Evolutionary conservation across 1,140 invertebrate genomes (phyloP), one percentile per base, ranked within the genome.

Genomic region (Drosophila funebris): DNA sequence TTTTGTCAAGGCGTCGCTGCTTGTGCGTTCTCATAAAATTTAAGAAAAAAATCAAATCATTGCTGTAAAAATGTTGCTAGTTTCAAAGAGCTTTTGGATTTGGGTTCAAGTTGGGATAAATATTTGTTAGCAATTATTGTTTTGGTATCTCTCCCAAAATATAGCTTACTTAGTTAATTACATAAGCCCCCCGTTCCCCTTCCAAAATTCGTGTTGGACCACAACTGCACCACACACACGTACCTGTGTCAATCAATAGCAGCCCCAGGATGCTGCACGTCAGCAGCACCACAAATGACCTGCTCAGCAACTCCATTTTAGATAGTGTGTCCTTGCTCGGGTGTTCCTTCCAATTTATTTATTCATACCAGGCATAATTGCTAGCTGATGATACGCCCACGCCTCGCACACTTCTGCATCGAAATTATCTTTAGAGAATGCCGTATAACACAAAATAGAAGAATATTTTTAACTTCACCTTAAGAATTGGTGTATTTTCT

Each of bases 1-100:
- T 76, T 48, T 89, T 90, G 89, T 89, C 79, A 90, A 90, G 79
- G 81, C 74, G 82, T 77, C 84, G 83, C 83, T 88, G 83, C 83
- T 80, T 69, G 83, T 76, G 78, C 83, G 48, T 82, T 61, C 74
- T 70, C 29, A 56, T 79, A 56, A 75, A 80, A 89, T 77, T 88
- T 90, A 85, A 90, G 89, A 90, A 90, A 90, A 90, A 90, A 90
- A 90, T 90, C 89, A 90, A 90, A 90, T 90, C 89, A 90, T 90
- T 90, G 71, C 83, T 88, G 83, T 82, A 83, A 88, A 85, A 69
- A 53, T 44, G 33, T 84, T 71, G 67, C 76, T 84, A 72, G 67
- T 76, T 54, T 16, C 58, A 66, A 41, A 67, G 56, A 66, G 50
- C 46, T 76, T 50, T 61, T 24, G 48, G 33, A 41, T 36, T 29